A percentile compares a stretch with the other conserved stretches of the same genome.
These are phyloP conservation scores for Tribolium madens DNA, from an alignment of 1,140 invertebrate species.

Conservation along the genomic window DNA sequence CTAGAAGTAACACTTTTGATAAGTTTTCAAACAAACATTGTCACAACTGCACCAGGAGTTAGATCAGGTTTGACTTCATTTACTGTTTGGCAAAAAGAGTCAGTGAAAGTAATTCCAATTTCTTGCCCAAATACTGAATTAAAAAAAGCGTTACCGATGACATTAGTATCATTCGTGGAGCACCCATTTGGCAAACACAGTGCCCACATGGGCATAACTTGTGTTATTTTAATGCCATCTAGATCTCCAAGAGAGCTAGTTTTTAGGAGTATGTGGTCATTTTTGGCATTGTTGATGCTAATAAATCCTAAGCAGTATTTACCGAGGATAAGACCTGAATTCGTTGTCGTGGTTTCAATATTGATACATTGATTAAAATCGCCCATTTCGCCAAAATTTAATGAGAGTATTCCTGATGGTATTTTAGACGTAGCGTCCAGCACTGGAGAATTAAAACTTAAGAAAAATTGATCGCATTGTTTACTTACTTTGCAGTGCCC, in stretches of 20 bases:
- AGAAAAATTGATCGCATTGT: slow-evolving; percentile 2
- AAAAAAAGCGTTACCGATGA: not conserved
- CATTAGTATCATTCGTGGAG: slow-evolving; percentile 36
- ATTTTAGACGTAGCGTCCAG: slow-evolving; percentile 58
- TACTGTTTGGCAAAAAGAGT: slow-evolving; percentile 47
- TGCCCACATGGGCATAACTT: slow-evolving; percentile 41
- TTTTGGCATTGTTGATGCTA: not conserved
- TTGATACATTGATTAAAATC: slow-evolving; percentile 57
- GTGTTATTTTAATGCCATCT: not conserved
- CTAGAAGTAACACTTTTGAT: not conserved
- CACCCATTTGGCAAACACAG: slow-evolving; percentile 53
- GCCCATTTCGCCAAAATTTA: slow-evolving; percentile 56
- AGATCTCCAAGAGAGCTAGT: not conserved
- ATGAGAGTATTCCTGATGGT: slow-evolving; percentile 52
- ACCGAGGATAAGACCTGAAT: slow-evolving; percentile 44
- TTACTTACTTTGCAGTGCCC: not conserved
- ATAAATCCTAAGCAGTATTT: slow-evolving; percentile 56
- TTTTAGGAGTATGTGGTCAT: not conserved
- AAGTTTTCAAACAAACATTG: slow-evolving; percentile 49
- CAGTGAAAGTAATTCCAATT: slow-evolving; percentile 6
- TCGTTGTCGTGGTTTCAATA: slow-evolving; percentile 39
- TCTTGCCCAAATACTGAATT: not conserved
- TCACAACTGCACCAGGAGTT: slow-evolving; percentile 44
- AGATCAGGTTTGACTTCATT: slow-evolving; percentile 24
- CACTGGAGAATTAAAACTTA: slow-evolving; percentile 47